Evolutionary conservation across 2,888 invertebrate species (phyloP).

Genomic region (Aethes cnicana): DNA sequence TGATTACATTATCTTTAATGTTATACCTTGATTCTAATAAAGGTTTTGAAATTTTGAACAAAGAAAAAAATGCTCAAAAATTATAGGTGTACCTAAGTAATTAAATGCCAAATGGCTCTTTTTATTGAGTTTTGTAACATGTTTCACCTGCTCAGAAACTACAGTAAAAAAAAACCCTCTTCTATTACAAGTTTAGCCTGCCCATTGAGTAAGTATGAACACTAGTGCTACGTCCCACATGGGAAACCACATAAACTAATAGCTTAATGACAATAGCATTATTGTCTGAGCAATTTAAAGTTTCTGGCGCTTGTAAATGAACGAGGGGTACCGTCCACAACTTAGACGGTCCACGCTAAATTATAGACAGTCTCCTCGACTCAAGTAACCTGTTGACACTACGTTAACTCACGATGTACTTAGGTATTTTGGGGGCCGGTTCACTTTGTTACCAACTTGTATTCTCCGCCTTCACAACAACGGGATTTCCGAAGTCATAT

Average conservation of each 20-base stretch:
- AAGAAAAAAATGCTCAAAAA: too few relatives aligned
- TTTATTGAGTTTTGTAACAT: too few relatives aligned
- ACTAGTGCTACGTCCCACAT: neutral
- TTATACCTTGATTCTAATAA: too few relatives aligned
- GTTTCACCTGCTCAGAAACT: too few relatives aligned
- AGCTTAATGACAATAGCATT: conserved; percentile 53
- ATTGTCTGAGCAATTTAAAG: conserved; percentile 69
- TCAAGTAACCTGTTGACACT: conserved; percentile 79
- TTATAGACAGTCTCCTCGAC: conserved; percentile 74
- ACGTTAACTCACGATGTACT: conserved; percentile 60
- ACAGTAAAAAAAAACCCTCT: too few relatives aligned
- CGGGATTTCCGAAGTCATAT: conserved; percentile 44
- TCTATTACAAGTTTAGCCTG: too few relatives aligned
- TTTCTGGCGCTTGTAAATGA: conserved; percentile 71
- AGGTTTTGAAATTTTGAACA: too few relatives aligned
- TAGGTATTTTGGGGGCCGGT: conserved; percentile 59
- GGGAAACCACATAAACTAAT: neutral
- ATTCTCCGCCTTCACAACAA: conserved; percentile 38
- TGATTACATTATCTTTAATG: too few relatives aligned
- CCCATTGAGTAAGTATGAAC: too few relatives aligned
- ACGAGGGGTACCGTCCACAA: conserved; percentile 60
- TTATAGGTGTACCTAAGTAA: too few relatives aligned
- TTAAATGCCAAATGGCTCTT: too few relatives aligned
- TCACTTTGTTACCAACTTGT: conserved; percentile 59
- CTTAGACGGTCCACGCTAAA: conserved; percentile 67